phyloP scores from a whole-genome alignment of 2,888 invertebrate species.

The Epirrhoe alternata region DNA sequence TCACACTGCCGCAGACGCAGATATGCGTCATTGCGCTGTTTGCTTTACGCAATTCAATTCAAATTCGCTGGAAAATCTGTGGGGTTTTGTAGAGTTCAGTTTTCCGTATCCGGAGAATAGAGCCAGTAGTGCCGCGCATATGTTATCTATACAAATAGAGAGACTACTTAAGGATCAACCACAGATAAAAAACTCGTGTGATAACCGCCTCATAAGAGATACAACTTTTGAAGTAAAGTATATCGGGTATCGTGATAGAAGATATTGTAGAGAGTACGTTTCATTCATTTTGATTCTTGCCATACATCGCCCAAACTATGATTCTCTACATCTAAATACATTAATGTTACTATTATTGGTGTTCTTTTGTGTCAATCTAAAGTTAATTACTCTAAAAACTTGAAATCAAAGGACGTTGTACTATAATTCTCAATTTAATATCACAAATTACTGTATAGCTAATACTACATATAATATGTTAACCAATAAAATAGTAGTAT shows the following conservation, averaged over 20 bases:
- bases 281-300: constrained; percentile 14
- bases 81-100: too few relatives aligned
- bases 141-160: too few relatives aligned
- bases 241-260: background rate
- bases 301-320: constrained; percentile 34
- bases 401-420: constrained; percentile 80
- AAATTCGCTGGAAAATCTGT: too few relatives aligned
- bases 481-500: constrained; percentile 51
- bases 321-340: constrained; percentile 52
- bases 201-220: too few relatives aligned
- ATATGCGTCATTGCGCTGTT: too few relatives aligned
- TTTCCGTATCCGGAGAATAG: too few relatives aligned
- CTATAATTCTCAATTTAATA: constrained; percentile 79
- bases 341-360: constrained; percentile 75
- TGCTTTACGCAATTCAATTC: too few relatives aligned
- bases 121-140: too few relatives aligned
- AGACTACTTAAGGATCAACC: too few relatives aligned
- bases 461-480: constrained; percentile 71
- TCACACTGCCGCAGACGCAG: too few relatives aligned
- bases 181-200: background rate
- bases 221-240: background rate
- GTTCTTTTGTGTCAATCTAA: constrained; percentile 79
- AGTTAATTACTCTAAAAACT: constrained; percentile 71
- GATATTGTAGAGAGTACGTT: constrained; percentile 4
- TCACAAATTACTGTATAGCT: constrained; percentile 82